Percentiles rank a stretch among this genome's conserved stretches.
Conservation (phyloP, 2,113 vertebrate species). For the Periophthalmus modestus region DNA sequence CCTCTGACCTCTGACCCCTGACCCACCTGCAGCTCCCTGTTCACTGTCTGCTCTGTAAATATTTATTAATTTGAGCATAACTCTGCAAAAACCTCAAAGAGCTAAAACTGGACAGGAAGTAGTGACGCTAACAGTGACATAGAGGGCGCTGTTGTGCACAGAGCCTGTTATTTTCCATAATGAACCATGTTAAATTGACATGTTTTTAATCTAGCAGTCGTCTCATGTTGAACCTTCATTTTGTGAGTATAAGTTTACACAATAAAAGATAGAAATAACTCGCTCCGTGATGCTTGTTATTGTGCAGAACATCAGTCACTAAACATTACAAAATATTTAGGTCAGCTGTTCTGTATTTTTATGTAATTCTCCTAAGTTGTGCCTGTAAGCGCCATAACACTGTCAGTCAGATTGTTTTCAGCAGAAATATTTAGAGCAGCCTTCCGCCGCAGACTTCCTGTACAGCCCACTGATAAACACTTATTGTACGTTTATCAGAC, state of each 20-base stretch:
- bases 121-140: too few relatives aligned
- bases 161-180: too few relatives aligned
- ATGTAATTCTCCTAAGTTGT: neutral
- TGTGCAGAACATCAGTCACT: neutral
- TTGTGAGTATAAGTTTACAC: neutral
- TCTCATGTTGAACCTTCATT: too few relatives aligned
- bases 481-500: slow-evolving; percentile 48
- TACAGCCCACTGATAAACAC: slow-evolving; percentile 51
- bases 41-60: too few relatives aligned
- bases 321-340: neutral
- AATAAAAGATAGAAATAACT: neutral
- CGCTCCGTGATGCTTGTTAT: neutral
- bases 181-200: too few relatives aligned
- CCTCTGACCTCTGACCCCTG: too few relatives aligned
- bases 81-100: too few relatives aligned
- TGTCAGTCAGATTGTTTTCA: slow-evolving; percentile 69
- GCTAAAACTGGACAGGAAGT: too few relatives aligned
- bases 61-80: too few relatives aligned
- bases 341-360: slow-evolving; percentile 12
- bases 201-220: too few relatives aligned
- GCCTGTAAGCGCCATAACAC: slow-evolving; percentile 36
- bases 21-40: too few relatives aligned
- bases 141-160: too few relatives aligned
- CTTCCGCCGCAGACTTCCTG: slow-evolving; percentile 79
- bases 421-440: slow-evolving; percentile 75